Conservation (phyloP, 2,888 invertebrate genomes). For the Anthoptus insignis region DNA sequence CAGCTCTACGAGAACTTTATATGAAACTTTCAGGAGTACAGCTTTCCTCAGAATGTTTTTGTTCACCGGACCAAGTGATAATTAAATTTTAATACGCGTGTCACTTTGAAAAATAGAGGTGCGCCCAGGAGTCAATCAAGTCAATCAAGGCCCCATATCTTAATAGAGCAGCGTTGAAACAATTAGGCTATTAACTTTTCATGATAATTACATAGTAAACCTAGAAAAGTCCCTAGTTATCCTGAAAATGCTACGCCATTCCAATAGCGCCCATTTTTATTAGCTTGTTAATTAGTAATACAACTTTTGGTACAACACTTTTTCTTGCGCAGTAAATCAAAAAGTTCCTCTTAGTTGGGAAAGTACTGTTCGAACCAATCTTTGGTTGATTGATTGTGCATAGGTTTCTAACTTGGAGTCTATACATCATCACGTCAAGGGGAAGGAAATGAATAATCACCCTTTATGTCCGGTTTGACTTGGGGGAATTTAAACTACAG, state of each 20-base stretch:
- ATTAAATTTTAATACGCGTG: too few species aligned
- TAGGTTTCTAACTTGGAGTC: constrained; percentile 35
- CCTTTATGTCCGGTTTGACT: constrained; percentile 37
- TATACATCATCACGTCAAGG: constrained; percentile 37
- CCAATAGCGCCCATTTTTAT: background rate
- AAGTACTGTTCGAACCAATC: constrained; percentile 34
- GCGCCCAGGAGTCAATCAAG: too few species aligned
- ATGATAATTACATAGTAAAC: too few species aligned
- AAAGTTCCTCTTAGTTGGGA: constrained; percentile 26
- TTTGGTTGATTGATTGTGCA: constrained; percentile 36
- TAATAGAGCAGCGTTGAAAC: too few species aligned
- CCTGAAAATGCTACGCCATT: background rate
- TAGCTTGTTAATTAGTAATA: background rate
- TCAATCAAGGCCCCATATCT: too few species aligned
- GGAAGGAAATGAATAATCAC: constrained; percentile 34
- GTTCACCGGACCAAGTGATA: too few species aligned
- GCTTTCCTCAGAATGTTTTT: too few species aligned
- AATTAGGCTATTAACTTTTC: too few species aligned
- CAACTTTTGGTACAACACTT: constrained; percentile 2
- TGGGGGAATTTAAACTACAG: constrained; percentile 26
- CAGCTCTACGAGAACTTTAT: too few species aligned
- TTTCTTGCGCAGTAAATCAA: constrained; percentile 31
- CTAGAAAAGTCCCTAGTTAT: too few species aligned
- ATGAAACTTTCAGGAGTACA: too few species aligned
- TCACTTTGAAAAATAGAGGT: too few species aligned